Percentiles rank a stretch among this genome's conserved stretches.
Evolutionary conservation across 2,113 vertebrate species (phyloP).

Genomic region (Saccopteryx bilineata): DNA sequence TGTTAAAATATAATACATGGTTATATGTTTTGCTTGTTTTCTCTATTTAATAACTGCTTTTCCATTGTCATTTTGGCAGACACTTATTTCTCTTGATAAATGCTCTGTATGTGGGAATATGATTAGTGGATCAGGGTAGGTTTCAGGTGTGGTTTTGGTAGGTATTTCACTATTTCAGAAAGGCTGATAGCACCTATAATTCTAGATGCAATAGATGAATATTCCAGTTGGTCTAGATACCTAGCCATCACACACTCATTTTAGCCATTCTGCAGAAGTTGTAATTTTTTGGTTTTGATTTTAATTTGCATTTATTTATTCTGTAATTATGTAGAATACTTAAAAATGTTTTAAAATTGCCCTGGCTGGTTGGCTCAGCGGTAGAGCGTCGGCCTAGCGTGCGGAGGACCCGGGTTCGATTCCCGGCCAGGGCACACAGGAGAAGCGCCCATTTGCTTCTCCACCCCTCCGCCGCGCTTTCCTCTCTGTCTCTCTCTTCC

Average conservation of each 20-base stretch:
- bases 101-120: not conserved
- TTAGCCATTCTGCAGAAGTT: not conserved
- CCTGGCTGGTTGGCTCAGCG: too few species aligned
- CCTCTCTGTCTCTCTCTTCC: too few species aligned
- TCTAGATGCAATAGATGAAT: not conserved
- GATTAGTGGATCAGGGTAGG: not conserved
- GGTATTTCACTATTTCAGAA: not conserved
- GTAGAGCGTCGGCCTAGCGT: too few species aligned
- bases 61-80: not conserved
- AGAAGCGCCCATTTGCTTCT: too few species aligned
- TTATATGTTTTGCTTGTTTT: slow-evolving; percentile 1
- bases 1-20: not conserved
- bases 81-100: not conserved
- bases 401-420: too few species aligned
- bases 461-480: too few species aligned
- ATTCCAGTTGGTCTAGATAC: not conserved
- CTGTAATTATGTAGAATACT: not conserved
- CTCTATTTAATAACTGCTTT: slow-evolving; percentile 1
- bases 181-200: not conserved
- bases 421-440: too few species aligned
- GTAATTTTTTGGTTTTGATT: not conserved
- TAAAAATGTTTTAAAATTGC: too few species aligned
- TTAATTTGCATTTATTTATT: slow-evolving; percentile 58
- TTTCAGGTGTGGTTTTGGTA: slow-evolving; percentile 30
- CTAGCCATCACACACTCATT: not conserved